Evolutionary conservation across 2,113 vertebrate genomes (phyloP).

Genomic region (Spilogale gracilis): DNA sequence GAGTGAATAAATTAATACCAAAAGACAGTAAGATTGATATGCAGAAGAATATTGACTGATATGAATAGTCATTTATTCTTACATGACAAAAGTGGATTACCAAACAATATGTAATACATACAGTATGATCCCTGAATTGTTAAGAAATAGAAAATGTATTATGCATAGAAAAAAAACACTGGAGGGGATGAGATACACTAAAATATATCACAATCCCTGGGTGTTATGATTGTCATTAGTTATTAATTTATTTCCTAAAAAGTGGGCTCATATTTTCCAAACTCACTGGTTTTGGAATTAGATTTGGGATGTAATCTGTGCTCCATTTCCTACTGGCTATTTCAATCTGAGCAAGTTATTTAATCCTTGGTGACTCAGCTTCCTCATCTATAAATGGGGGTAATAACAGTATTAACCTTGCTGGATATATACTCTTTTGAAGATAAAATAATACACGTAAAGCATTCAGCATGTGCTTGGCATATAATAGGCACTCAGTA

Average conservation of each 20-base stretch:
- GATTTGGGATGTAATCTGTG: background rate
- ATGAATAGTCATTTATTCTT: background rate
- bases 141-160: slow-evolving; percentile 15
- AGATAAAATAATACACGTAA: slow-evolving; percentile 49
- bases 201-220: background rate
- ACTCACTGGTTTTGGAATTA: background rate
- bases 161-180: background rate
- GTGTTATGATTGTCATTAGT: background rate
- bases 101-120: background rate
- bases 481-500: background rate
- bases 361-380: background rate
- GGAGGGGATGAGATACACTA: background rate
- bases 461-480: background rate
- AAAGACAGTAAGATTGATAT: slow-evolving; percentile 35
- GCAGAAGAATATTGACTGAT: background rate
- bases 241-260: slow-evolving; percentile 21
- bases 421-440: background rate
- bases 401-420: background rate
- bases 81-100: slow-evolving; percentile 15
- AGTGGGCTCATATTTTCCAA: slow-evolving; percentile 34
- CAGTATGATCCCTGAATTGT: background rate
- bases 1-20: slow-evolving; percentile 28
- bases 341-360: slow-evolving; percentile 18
- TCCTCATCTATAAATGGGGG: background rate
- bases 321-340: background rate